Conservation (phyloP, 2,888 invertebrate species). For the Drosophila multiciliata region DNA sequence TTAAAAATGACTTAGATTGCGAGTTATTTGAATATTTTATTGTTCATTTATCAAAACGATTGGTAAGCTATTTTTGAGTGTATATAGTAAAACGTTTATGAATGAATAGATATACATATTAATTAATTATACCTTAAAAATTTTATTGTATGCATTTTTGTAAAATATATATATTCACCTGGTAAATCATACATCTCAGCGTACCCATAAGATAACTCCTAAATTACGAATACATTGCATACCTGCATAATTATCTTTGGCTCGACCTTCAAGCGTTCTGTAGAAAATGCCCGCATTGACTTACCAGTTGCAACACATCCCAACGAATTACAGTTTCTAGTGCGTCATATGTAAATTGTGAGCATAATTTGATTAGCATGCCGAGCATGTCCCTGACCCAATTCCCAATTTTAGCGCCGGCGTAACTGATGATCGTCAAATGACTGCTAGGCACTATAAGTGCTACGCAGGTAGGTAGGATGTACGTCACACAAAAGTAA, state of each 20-base stretch:
- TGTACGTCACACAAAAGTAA: constrained; percentile 54
- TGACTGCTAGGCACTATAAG: constrained; percentile 38
- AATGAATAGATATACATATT: background rate
- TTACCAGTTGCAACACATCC: constrained; percentile 11
- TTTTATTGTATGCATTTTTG: background rate
- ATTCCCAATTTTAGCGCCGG: constrained; percentile 46
- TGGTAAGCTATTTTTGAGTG: background rate
- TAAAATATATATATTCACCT: background rate
- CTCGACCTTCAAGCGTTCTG: constrained; percentile 38
- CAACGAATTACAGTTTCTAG: constrained; percentile 18
- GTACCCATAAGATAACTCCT: background rate
- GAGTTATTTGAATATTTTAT: constrained; percentile 8
- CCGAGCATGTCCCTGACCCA: constrained; percentile 80
- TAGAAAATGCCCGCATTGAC: constrained; percentile 32
- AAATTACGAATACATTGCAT: background rate
- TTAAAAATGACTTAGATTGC: constrained; percentile 38
- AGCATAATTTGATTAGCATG: constrained; percentile 69
- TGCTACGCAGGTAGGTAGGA: constrained; percentile 46
- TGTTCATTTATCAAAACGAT: constrained; percentile 8
- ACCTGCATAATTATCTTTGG: background rate
- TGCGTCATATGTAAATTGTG: constrained; percentile 62
- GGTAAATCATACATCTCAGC: background rate
- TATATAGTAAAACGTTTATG: no score
- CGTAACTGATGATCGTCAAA: constrained; percentile 35
- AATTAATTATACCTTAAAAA: background rate